phyloP scores from a whole-genome alignment of 2,797 vertebrate species.

The Coracias cyanogaster region DNA sequence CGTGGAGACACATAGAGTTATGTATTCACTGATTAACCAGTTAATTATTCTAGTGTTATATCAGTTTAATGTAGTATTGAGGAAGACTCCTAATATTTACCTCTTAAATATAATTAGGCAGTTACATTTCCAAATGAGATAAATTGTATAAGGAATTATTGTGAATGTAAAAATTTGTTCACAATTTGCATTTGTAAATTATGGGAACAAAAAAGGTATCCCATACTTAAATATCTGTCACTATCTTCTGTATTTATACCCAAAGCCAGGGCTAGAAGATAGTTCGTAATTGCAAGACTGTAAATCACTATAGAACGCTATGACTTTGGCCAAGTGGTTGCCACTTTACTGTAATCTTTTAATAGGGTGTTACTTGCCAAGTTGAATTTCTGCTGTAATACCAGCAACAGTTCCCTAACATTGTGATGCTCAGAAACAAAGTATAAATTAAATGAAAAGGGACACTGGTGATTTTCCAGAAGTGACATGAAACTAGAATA shows the following conservation, averaged over 20 bases:
- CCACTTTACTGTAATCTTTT: background rate
- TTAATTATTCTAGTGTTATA: background rate
- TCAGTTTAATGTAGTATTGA: background rate
- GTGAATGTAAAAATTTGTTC: background rate
- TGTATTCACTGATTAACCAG: background rate
- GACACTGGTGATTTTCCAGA: background rate
- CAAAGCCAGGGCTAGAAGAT: background rate
- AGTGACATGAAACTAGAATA: background rate
- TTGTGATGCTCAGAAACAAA: background rate
- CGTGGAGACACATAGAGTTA: background rate
- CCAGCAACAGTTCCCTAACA: background rate
- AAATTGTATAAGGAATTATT: background rate
- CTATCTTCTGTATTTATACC: background rate
- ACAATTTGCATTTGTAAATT: background rate
- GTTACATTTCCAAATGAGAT: background rate
- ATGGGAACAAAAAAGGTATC: background rate
- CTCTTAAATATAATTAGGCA: background rate
- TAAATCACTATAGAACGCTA: background rate
- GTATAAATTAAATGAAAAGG: background rate
- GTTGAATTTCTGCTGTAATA: background rate
- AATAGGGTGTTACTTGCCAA: background rate
- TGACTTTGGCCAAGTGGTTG: background rate
- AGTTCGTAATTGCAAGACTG: background rate
- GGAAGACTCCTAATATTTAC: background rate
- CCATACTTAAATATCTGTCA: background rate